Evolutionary conservation across 30 jellyfish, hydroid and myxozoan genomes (phyloP), one percentile per base, ranked within the genome.

Genomic region (Aurelia aurita complex sp. Pacific): DNA sequence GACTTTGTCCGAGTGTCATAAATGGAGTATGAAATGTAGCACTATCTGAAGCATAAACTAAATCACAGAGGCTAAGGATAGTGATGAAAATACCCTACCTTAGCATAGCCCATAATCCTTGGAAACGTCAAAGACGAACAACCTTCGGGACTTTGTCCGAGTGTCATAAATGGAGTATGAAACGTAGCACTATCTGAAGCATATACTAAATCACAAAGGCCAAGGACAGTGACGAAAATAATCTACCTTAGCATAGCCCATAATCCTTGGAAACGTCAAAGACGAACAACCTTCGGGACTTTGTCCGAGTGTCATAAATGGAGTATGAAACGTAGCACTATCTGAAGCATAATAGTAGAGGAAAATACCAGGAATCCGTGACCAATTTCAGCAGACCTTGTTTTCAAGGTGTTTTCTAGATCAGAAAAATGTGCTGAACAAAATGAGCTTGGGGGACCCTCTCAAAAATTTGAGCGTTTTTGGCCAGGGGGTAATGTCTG

Each of bases 221-320:
- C 98, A 79, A 94, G 84, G 5, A 85, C 89, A 35, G 98, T 94
- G 8, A 94, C 29, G 29, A 23, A 23, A 23, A 23, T 23, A 23
- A 23, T 64, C 34, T 52, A 94, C 98, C 94, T 80, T 94, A 1
- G 98, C 97, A 69, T 94, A 88, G 13, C 98, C 98, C 98, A 94
- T 94, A 33, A 94, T 89, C 53, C 92, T 94, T 67, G 98, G 98
- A 65, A 94, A 94, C 70, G 89, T 75, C 18, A 87, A 62, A 4
- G 98, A 94, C 17, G 98, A 94, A 69, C 98, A 94, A 34, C 97
- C 98, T 83, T 94, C 98, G 0, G 98, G 98, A 70, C 96, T 80
- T 79, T 94, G 98, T 17, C 98, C 98, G 17, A 94, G 95, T 29
- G 88, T 74, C 96, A 88, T 94, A 69, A 94, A 94, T 33, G 98